A percentile compares a stretch with the other conserved stretches of the same genome.
phyloP scores from a whole-genome alignment of 2,888 invertebrate genomes.

The Cheilosia urbana region DNA sequence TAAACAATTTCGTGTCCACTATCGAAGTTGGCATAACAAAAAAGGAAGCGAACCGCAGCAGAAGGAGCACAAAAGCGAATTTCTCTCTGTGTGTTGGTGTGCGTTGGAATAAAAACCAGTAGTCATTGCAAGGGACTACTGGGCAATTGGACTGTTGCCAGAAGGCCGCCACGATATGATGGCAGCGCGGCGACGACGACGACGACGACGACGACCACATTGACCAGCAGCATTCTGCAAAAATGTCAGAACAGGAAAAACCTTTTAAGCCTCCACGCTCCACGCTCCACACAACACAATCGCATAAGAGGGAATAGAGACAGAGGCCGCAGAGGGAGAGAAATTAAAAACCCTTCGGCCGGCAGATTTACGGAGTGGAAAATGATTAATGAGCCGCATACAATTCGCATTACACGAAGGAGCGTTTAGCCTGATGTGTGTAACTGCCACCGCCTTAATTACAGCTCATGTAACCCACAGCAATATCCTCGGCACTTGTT shows the following conservation, averaged over 20 bases:
- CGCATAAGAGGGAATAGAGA: conserved; percentile 37
- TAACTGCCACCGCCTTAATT: conserved; percentile 74
- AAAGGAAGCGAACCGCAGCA: conserved; percentile 31
- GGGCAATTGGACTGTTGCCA: conserved; percentile 61
- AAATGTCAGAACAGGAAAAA: conserved; percentile 74
- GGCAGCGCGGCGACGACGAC: conserved; percentile 7
- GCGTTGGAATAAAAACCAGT: conserved; percentile 59
- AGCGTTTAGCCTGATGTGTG: conserved; percentile 73
- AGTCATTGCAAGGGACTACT: conserved; percentile 65
- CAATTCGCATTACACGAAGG: conserved; percentile 70
- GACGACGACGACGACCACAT: too few species aligned
- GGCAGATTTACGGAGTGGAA: conserved; percentile 57
- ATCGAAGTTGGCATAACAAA: conserved; percentile 51
- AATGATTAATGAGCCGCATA: conserved; percentile 74
- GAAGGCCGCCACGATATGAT: conserved; percentile 46
- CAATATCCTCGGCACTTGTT: conserved; percentile 64
- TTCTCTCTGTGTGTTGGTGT: conserved; percentile 23
- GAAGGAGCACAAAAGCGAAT: conserved; percentile 60
- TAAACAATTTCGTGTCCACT: conserved; percentile 73
- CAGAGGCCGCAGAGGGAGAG: conserved; percentile 16
- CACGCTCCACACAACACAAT: conserved; percentile 18
- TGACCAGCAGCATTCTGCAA: conserved; percentile 53
- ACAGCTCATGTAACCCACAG: conserved; percentile 73
- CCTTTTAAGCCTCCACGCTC: conserved; percentile 66
- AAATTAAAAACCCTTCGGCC: conserved; percentile 55